Evolutionary conservation across 2,888 invertebrate genomes (phyloP).

Genomic region (Platycheirus rosarum): DNA sequence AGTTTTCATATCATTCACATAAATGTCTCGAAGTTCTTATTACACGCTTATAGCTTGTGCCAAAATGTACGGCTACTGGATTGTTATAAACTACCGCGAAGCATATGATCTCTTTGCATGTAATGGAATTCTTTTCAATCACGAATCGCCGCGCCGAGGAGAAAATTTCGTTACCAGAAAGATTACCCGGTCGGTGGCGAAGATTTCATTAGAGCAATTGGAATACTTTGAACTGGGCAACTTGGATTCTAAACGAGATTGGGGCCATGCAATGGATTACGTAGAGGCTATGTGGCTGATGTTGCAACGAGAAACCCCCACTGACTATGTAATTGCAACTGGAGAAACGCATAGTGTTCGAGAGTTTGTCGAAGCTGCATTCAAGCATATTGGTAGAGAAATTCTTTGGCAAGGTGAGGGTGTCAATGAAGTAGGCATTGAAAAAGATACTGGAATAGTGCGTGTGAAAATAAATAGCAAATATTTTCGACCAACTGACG

Average conservation of each 20-base stretch:
- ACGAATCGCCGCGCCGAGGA: conserved; percentile 96
- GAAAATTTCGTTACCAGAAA: conserved; percentile 99
- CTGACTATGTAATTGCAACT: conserved; percentile 99
- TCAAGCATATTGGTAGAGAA: conserved; percentile 90
- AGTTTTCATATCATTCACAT: no score
- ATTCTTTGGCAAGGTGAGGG: conserved; percentile 96
- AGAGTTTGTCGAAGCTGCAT: conserved; percentile 97
- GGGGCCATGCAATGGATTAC: conserved; percentile 99
- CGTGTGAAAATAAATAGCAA: conserved; percentile 95
- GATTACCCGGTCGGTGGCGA: conserved; percentile 98
- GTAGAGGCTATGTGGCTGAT: conserved; percentile 99
- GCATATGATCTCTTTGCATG: conserved; percentile 98
- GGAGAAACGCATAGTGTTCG: conserved; percentile 97
- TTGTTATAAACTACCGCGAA: conserved; percentile 96
- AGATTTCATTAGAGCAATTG: conserved; percentile 94
- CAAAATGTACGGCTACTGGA: conserved; percentile 98
- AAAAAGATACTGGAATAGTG: conserved; percentile 88
- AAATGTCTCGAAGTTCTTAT: no score
- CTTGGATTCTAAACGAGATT: conserved; percentile 97
- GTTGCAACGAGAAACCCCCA: conserved; percentile 95
- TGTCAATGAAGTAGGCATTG: conserved; percentile 88
- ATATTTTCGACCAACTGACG: conserved; percentile 99
- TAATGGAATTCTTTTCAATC: conserved; percentile 98
- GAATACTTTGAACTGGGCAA: conserved; percentile 95
- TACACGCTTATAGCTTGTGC: conserved; percentile 89